Conservation (phyloP, 2,797 vertebrate genomes). For the Sebastes wilsoni region DNA sequence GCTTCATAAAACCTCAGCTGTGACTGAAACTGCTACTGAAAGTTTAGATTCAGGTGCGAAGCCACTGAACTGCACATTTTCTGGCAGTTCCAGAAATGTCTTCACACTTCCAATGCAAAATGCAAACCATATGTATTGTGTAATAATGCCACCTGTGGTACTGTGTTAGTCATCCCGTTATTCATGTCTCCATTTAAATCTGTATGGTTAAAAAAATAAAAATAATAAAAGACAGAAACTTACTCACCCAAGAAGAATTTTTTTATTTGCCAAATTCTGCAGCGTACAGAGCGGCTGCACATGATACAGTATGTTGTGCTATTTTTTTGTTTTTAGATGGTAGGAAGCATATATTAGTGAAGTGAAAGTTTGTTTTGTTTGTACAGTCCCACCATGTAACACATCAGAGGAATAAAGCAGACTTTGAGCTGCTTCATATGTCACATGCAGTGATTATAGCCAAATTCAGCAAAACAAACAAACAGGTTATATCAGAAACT, state of each 20-base stretch:
- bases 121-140: background rate
- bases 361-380: slow-evolving; percentile 27
- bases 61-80: slow-evolving; percentile 8
- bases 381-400: background rate
- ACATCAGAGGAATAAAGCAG: slow-evolving; percentile 10
- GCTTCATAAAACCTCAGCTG: slow-evolving; percentile 28
- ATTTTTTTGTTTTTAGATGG: background rate
- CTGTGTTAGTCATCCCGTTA: background rate
- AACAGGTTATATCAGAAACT: background rate
- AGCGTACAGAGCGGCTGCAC: background rate
- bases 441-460: slow-evolving; percentile 10
- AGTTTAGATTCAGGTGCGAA: slow-evolving; percentile 43
- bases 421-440: background rate
- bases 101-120: slow-evolving; percentile 12
- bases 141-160: background rate
- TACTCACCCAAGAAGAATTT: background rate
- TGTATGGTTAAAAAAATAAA: background rate
- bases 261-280: slow-evolving; percentile 62
- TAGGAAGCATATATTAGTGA: slow-evolving; percentile 11
- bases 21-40: slow-evolving; percentile 69
- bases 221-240: background rate
- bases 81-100: slow-evolving; percentile 18
- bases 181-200: background rate
- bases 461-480: slow-evolving; percentile 18
- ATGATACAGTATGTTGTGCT: slow-evolving; percentile 15